Evolutionary conservation across 2,113 vertebrate species (phyloP), one percentile per base, ranked within the genome.

Genomic region (Tamias sibiricus): DNA sequence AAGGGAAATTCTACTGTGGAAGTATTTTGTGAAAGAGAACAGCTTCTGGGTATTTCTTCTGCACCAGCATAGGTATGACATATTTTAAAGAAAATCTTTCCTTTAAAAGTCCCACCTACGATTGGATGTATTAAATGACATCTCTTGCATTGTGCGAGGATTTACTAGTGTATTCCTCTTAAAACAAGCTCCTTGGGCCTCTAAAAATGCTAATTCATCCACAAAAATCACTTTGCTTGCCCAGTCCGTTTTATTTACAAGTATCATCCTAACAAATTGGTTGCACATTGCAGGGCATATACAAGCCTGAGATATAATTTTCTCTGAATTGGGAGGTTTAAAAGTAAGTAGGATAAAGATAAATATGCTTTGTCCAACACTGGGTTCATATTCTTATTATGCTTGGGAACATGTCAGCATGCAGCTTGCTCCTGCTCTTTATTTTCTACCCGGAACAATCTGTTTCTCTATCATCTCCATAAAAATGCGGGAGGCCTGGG

Each of bases 211-310:
- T 86, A 83, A 85, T 82, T 92, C 68, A 76, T n/a, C 40, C 49
- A 62, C 35, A 88, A 94, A 95, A 96, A 89, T 91, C 75, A 91
- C 32, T 76, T 89, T 71, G 17, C 90, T 72, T 94, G 35, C 75
- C 59, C 37, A 54, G 57, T 68, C 90, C 28, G 75, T 30, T 87
- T 95, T 87, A 94, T 47, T 92, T 91, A 83, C 8, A 92, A 83
- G 93, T 80, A 94, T 83, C 49, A 75, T 81, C 72, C 44, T 80
- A 68, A 91, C 74, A 49, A 86, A 83, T 91, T 14, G 1, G 26
- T 59, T 93, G 59, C 52, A 59, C 13, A 35, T 54, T 80, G 12
- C 32, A 95, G 19, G 64, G 6, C 24, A 52, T 54, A 68, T 68
- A 22, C 9, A 91, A 95, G 86, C 30, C 64, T 90, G 10, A 26